Evolutionary conservation across 1,140 invertebrate genomes (phyloP).

Genomic region (Drosophila sulfurigaster): DNA sequence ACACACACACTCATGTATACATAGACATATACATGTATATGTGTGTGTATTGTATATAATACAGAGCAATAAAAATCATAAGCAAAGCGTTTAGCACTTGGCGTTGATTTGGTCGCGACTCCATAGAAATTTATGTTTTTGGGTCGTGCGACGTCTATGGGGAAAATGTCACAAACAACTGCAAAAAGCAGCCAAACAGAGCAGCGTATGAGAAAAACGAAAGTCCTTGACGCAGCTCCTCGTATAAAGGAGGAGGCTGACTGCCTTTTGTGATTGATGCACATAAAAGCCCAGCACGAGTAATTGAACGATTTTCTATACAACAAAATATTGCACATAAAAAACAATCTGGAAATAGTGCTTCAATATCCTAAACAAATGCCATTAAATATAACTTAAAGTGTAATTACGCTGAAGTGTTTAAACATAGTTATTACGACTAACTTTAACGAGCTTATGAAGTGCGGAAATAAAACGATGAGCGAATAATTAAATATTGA

Average conservation of each 20-base stretch:
- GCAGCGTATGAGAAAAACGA: conserved; percentile 8
- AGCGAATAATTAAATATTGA: conserved; percentile 14
- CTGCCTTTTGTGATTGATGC: conserved; percentile 51
- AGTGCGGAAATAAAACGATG: not conserved
- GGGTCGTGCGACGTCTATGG: conserved; percentile 51
- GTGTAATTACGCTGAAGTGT: not conserved
- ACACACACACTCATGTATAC: conserved; percentile 7
- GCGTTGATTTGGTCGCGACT: conserved; percentile 68
- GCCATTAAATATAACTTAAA: conserved; percentile 3
- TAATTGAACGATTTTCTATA: conserved; percentile 60
- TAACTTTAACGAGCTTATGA: not conserved
- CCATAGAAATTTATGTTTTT: conserved; percentile 70
- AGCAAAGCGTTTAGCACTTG: conserved; percentile 70
- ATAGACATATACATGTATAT: conserved; percentile 8
- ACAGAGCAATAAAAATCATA: conserved; percentile 73
- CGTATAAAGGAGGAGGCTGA: conserved; percentile 35
- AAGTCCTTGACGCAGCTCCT: conserved; percentile 39
- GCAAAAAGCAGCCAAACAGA: conserved; percentile 12
- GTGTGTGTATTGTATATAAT: conserved; percentile 12
- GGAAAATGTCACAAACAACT: conserved; percentile 38
- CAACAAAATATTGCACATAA: conserved; percentile 50
- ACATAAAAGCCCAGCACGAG: conserved; percentile 58
- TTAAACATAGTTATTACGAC: not conserved
- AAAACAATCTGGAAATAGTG: conserved; percentile 33
- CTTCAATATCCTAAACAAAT: conserved; percentile 10